Percentiles rank a stretch among this genome's conserved stretches.
Conservation (phyloP, 2,113 vertebrate species). For the Mustela nigripes region DNA sequence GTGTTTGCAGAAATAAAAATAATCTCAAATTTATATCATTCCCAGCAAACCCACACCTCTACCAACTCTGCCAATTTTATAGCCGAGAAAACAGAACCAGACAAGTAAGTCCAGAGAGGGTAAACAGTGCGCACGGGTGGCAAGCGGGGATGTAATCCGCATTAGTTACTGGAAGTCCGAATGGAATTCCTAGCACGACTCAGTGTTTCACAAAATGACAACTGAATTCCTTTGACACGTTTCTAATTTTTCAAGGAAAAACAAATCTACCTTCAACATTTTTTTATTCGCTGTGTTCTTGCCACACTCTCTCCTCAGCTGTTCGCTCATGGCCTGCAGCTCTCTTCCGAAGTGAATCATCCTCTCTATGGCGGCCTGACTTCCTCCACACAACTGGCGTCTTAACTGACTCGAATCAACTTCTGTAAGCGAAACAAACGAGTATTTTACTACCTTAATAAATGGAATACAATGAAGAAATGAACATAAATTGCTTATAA, state of each 20-base stretch:
- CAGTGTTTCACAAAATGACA: not conserved
- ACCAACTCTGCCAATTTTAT: not conserved
- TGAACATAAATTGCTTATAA: not conserved
- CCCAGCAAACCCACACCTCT: not conserved
- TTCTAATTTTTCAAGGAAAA: not conserved
- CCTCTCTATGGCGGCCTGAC: slow-evolving; percentile 97
- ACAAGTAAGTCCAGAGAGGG: not conserved
- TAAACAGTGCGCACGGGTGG: fast-evolving
- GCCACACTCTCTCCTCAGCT: slow-evolving; percentile 97
- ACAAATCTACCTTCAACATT: slow-evolving; percentile 94
- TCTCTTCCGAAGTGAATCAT: slow-evolving; percentile 99
- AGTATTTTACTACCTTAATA: not conserved
- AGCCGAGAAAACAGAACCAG: not conserved
- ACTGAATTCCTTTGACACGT: not conserved
- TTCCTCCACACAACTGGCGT: slow-evolving; percentile 97
- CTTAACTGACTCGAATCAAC: slow-evolving; percentile 96
- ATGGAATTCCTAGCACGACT: not conserved
- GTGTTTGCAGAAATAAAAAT: not conserved
- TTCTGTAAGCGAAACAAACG: slow-evolving; percentile 89
- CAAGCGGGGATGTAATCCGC: not conserved
- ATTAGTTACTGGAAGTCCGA: not conserved
- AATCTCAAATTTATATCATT: not conserved
- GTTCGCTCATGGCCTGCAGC: slow-evolving; percentile 98
- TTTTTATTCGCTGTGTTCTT: slow-evolving; percentile 98
- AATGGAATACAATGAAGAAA: not conserved